Conservation (phyloP, 2,113 vertebrate species). For the Gadus chalcogrammus region DNA sequence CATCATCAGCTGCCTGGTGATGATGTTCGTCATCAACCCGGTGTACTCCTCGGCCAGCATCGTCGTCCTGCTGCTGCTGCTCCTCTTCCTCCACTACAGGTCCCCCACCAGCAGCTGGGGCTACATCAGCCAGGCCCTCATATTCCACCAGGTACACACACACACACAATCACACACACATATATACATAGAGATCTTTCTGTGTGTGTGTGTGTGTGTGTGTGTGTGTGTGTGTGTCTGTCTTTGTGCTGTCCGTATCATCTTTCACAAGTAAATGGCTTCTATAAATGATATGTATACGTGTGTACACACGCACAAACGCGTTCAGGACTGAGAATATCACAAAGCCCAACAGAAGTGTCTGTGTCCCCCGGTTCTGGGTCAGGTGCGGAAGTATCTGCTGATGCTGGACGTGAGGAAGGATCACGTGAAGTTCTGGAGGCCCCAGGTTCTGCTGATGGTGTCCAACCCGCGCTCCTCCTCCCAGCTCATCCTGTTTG, state of each 20-base stretch:
- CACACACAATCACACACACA: background rate
- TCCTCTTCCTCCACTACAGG: conserved; percentile 82
- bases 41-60: conserved; percentile 82
- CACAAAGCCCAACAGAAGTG: no score
- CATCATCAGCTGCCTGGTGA: conserved; percentile 82
- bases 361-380: background rate
- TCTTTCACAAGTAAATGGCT: no score
- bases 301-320: background rate
- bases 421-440: conserved; percentile 84
- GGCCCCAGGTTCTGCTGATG: conserved; percentile 81
- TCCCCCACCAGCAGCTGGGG: conserved; percentile 88
- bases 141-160: conserved; percentile 80
- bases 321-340: background rate
- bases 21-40: conserved; percentile 90
- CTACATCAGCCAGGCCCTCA: conserved; percentile 88
- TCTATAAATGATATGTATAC: background rate
- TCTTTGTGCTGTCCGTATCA: no score
- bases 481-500: conserved; percentile 78
- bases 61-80: conserved; percentile 78
- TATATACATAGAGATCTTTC: no score
- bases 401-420: conserved; percentile 81
- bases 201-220: no score
- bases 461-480: conserved; percentile 80
- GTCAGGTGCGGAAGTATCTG: conserved; percentile 80
- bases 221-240: no score